Base-by-base conservation (phyloP, 2,888 invertebrate species). In the Craniophora ligustri region DNA sequence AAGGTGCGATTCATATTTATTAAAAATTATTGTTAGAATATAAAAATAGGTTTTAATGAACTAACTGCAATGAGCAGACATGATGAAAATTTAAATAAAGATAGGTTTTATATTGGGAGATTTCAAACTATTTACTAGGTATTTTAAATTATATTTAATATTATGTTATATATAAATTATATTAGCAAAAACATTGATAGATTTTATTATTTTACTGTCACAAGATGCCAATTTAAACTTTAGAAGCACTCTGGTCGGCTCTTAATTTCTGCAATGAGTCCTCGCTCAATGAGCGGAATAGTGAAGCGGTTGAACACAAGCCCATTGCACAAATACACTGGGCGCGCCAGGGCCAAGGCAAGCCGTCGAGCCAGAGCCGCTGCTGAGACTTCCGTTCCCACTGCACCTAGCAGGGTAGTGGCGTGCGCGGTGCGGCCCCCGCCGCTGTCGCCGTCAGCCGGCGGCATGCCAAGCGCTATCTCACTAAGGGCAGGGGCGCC, bases 251-350 rank as follows among this genome's bases (percentile, higher is more conserved):
- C 76, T 1, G 86, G 83, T 32, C 80, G 73, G 18, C 75, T 79
- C 41, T 83, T 84, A 8, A 88, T 83, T 72, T 87, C 86, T 2
- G 80, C 58, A 19, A 83, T 65, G 5, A 73, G 67, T 19, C 70
- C 73, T 1, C 63, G 53, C 26, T 87, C 85, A 4, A 88, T 72
- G 2, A 87, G 76, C 7, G 86, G 87, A 35, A 75, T 45, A 0
- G 82, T 77, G 59, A 87, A 81, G 23, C 87, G 79, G 63, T 88
- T 86, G 30, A 85, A 79, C 73, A 30, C 67, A 2, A 54, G 5
- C 1, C 74, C 76, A 5, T 56, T 79, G 65, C 82, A 79, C 46
- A 88, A 82, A 55, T 81, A 81, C 0, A 87, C 85, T 0, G 86
- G 88, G 0, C 73, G 71, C 0, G 38, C 53, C 6, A 85, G 78